phyloP scores from a whole-genome alignment of 2,797 vertebrate species.

The Champsocephalus esox region DNA sequence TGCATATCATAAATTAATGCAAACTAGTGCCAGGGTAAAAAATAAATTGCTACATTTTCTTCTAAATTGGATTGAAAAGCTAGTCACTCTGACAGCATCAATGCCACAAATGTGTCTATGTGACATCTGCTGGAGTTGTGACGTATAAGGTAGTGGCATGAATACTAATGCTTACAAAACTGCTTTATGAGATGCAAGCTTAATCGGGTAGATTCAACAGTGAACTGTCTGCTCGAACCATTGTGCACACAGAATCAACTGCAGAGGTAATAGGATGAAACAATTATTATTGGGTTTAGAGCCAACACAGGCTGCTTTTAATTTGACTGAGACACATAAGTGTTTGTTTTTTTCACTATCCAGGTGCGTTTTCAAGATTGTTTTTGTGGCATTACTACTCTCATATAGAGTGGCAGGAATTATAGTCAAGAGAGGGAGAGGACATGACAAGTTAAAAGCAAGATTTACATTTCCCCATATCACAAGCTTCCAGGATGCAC shows the following conservation, averaged over 20 bases:
- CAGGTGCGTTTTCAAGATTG: constrained; percentile 37
- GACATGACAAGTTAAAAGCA: constrained; percentile 16
- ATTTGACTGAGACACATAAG: neutral
- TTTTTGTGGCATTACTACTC: constrained; percentile 43
- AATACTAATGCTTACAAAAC: constrained; percentile 50
- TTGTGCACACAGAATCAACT: constrained; percentile 23
- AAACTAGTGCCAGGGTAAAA: neutral
- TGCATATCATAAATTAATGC: constrained; percentile 7
- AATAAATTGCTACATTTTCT: constrained; percentile 13
- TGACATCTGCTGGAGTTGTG: constrained; percentile 37
- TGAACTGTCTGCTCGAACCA: constrained; percentile 27
- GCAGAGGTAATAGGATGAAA: constrained; percentile 18
- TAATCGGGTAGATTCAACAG: constrained; percentile 57
- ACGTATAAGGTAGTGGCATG: constrained; percentile 46
- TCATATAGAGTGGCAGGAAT: constrained; percentile 2
- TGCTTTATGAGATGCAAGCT: constrained; percentile 26
- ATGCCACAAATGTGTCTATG: constrained; percentile 25
- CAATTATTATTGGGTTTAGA: constrained; percentile 23
- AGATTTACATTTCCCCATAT: constrained; percentile 32
- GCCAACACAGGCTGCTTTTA: neutral
- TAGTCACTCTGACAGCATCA: constrained; percentile 9
- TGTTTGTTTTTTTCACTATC: neutral
- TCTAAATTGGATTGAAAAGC: constrained; percentile 15
- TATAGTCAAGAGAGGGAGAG: neutral
- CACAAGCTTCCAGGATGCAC: constrained; percentile 17